A percentile compares a stretch with the other conserved stretches of the same genome.
phyloP scores from a whole-genome alignment of 2,797 vertebrate genomes.

The Melanotaenia pygmaea region DNA sequence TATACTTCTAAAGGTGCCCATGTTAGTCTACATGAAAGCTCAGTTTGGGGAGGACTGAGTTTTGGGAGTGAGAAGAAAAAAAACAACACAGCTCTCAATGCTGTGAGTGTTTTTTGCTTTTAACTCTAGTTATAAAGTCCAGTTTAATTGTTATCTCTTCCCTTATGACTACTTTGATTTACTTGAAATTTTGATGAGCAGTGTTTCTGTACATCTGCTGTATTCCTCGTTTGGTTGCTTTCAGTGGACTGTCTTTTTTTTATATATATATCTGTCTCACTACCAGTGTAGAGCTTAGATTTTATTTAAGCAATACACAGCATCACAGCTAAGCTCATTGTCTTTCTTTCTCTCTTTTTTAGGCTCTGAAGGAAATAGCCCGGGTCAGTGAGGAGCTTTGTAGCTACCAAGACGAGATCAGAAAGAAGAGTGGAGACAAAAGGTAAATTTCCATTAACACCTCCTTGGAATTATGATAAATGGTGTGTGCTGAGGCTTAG shows the following conservation, averaged over 20 bases:
- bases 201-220: neutral
- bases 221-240: slow-evolving; percentile 3
- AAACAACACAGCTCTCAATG: slow-evolving; percentile 88
- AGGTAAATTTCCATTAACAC: slow-evolving; percentile 79
- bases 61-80: slow-evolving; percentile 81
- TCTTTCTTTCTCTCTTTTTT: slow-evolving; percentile 48
- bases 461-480: slow-evolving; percentile 12
- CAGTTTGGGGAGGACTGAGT: slow-evolving; percentile 61
- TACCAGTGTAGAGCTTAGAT: neutral
- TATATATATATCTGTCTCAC: slow-evolving; percentile 5
- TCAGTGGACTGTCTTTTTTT: slow-evolving; percentile 16
- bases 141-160: neutral
- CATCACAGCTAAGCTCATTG: slow-evolving; percentile 18
- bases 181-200: slow-evolving; percentile 19
- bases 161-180: neutral
- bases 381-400: slow-evolving; percentile 96
- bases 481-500: neutral
- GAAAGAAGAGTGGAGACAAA: slow-evolving; percentile 85
- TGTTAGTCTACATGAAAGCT: slow-evolving; percentile 36
- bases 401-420: slow-evolving; percentile 96
- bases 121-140: neutral
- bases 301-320: slow-evolving; percentile 7
- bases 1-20: slow-evolving; percentile 39
- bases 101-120: slow-evolving; percentile 84
- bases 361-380: slow-evolving; percentile 98